A percentile compares a stretch with the other conserved stretches of the same genome.
Conservation (phyloP, 2,888 invertebrate species). For the Autographa gamma region DNA sequence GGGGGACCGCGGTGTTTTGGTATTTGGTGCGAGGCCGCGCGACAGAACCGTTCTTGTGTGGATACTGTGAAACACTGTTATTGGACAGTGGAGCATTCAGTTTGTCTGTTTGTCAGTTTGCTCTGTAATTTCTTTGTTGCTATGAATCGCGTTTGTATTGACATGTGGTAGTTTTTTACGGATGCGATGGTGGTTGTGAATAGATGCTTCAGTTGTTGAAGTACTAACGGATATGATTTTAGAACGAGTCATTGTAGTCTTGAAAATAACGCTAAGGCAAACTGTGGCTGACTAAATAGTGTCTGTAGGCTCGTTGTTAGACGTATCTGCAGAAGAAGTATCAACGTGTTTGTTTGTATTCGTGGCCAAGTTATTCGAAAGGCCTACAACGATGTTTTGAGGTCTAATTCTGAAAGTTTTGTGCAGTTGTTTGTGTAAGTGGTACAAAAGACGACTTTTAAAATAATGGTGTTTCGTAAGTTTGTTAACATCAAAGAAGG, state of each 20-base stretch:
- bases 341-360: not conserved
- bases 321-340: not conserved
- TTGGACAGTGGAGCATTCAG: conserved; percentile 84
- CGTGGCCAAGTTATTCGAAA: not conserved
- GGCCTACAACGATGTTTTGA: not conserved
- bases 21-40: conserved; percentile 79
- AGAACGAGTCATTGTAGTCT: conserved; percentile 50
- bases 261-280: conserved; percentile 42
- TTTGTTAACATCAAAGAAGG: not conserved
- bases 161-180: conserved; percentile 73
- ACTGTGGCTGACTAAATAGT: conserved; percentile 30
- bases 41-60: conserved; percentile 84
- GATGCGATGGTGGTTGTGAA: conserved; percentile 53
- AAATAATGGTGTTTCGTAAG: not conserved
- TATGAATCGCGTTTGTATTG: conserved; percentile 83
- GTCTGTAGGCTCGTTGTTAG: conserved; percentile 32
- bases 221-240: conserved; percentile 55
- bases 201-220: conserved; percentile 53
- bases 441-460: not conserved
- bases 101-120: conserved; percentile 75
- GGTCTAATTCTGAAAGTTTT: not conserved
- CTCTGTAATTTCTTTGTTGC: conserved; percentile 84
- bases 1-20: conserved; percentile 68
- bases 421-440: not conserved
- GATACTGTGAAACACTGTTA: conserved; percentile 86